phyloP scores from a whole-genome alignment of 2,888 invertebrate species.

The Metalampra italica region DNA sequence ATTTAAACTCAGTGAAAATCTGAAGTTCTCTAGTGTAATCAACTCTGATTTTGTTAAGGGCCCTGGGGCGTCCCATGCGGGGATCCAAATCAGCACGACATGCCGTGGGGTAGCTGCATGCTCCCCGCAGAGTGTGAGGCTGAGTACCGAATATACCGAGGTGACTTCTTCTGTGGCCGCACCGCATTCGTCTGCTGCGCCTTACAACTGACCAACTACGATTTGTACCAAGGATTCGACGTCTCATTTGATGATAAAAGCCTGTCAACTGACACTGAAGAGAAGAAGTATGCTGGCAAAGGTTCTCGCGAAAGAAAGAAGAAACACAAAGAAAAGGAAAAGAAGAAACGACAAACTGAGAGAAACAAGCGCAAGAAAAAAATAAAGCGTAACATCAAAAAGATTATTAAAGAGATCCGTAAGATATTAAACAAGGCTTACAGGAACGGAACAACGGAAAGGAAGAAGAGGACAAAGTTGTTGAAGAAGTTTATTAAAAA shows the following conservation, averaged over 20 bases:
- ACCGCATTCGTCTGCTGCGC: conserved; percentile 57
- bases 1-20: neutral
- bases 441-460: conserved; percentile 43
- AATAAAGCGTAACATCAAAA: conserved; percentile 46
- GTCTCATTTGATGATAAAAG: conserved; percentile 49
- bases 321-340: conserved; percentile 30
- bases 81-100: conserved; percentile 61
- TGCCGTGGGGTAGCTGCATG: conserved; percentile 66
- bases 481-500: conserved; percentile 53
- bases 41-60: conserved; percentile 27
- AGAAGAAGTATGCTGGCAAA: conserved; percentile 12
- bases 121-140: conserved; percentile 52
- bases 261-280: conserved; percentile 42
- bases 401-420: conserved; percentile 46
- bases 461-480: conserved; percentile 51
- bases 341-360: conserved; percentile 28
- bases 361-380: conserved; percentile 41
- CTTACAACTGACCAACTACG: conserved; percentile 49
- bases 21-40: neutral
- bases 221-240: conserved; percentile 59
- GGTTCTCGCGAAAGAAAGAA: conserved; percentile 27
- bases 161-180: conserved; percentile 59
- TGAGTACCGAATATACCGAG: conserved; percentile 59
- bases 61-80: conserved; percentile 68
- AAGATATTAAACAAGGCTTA: conserved; percentile 45